Conservation (phyloP, 2,797 vertebrate species). For the Gastrophryne carolinensis region DNA sequence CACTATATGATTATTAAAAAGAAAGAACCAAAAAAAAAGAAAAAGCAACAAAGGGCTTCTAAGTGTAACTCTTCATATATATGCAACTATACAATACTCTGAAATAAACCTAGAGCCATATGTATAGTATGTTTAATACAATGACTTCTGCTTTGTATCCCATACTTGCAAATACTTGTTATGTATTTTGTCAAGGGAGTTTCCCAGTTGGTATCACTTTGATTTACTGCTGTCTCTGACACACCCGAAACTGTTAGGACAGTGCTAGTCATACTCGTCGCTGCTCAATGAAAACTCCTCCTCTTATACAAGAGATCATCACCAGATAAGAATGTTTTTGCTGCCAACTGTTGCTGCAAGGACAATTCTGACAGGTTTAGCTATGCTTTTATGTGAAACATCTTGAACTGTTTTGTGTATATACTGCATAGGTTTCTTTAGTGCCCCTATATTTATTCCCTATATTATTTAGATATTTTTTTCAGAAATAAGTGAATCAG, state of each 20-base stretch:
- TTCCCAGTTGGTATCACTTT: slow-evolving; percentile 11
- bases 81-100: too few relatives aligned
- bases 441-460: too few relatives aligned
- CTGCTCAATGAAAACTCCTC: background rate
- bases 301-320: background rate
- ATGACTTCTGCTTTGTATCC: slow-evolving; percentile 16
- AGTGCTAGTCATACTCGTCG: background rate
- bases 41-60: too few relatives aligned
- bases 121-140: too few relatives aligned
- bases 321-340: background rate
- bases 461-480: too few relatives aligned
- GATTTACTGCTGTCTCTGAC: slow-evolving; percentile 28
- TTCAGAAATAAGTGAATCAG: too few relatives aligned
- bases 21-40: too few relatives aligned
- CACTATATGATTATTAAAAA: too few relatives aligned
- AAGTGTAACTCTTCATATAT: too few relatives aligned
- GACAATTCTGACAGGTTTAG: background rate
- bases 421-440: background rate
- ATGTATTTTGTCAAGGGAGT: slow-evolving; percentile 26
- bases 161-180: slow-evolving; percentile 26
- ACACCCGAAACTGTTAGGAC: slow-evolving; percentile 12
- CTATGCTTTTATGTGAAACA: background rate
- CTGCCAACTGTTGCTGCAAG: background rate
- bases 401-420: background rate
- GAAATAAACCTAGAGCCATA: too few relatives aligned